A percentile compares a stretch with the other conserved stretches of the same genome.
These are phyloP conservation scores for Sitobion miscanthi DNA, from an alignment of 1,140 invertebrate species.

Conservation along the genomic window DNA sequence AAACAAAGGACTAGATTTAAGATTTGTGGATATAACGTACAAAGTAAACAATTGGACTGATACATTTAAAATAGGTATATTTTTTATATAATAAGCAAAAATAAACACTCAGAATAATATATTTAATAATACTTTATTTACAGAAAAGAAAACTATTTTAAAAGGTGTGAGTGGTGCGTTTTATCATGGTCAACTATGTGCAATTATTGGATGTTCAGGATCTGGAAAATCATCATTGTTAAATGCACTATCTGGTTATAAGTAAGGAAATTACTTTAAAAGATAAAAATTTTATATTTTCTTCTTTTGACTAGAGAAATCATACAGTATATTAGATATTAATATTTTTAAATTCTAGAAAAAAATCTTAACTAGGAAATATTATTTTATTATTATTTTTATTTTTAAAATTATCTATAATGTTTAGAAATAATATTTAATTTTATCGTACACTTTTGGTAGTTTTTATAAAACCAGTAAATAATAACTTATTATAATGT, in stretches of 20 bases:
- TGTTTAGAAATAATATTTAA: not conserved
- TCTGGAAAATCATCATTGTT: slow-evolving; percentile 92
- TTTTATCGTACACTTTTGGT: not conserved
- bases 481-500: not conserved
- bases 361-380: not conserved
- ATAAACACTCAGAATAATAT: not conserved
- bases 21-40: not conserved
- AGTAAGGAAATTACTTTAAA: slow-evolving; percentile 67
- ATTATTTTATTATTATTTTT: not conserved
- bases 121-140: slow-evolving; percentile 58
- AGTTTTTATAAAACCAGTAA: not conserved
- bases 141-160: slow-evolving; percentile 78
- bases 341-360: not conserved
- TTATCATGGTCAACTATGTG: slow-evolving; percentile 79
- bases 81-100: not conserved
- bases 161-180: slow-evolving; percentile 86
- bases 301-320: not conserved
- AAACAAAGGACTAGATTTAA: not conserved
- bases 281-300: not conserved
- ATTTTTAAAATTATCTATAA: not conserved
- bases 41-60: not conserved
- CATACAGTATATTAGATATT: not conserved
- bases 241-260: slow-evolving; percentile 89
- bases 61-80: not conserved
- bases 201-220: slow-evolving; percentile 93